Evolutionary conservation across 2,113 vertebrate species (phyloP).

Genomic region (Alouatta palliata): DNA sequence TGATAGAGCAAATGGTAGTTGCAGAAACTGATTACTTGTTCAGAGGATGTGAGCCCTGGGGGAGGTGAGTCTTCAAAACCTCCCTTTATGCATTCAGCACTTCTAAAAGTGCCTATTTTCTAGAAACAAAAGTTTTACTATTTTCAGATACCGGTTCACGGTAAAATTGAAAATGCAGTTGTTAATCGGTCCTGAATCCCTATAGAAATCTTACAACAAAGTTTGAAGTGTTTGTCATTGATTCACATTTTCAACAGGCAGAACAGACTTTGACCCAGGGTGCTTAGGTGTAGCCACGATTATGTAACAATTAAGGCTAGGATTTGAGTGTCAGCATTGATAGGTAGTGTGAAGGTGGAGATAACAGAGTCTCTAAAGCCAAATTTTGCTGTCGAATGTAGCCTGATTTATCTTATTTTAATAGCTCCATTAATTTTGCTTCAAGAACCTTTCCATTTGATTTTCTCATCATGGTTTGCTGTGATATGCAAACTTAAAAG

Average conservation of each 20-base stretch:
- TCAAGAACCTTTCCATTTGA: slow-evolving; percentile 54
- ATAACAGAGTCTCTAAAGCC: slow-evolving; percentile 43
- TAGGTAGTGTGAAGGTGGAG: neutral
- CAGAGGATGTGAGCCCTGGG: neutral
- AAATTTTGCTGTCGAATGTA: neutral
- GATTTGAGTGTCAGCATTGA: neutral
- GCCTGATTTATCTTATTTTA: slow-evolving; percentile 62
- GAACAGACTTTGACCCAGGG: neutral
- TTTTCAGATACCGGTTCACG: slow-evolving; percentile 49
- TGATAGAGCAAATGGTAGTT: neutral
- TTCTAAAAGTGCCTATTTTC: slow-evolving; percentile 45
- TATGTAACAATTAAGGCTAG: slow-evolving; percentile 29
- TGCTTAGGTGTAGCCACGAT: neutral
- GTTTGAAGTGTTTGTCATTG: slow-evolving; percentile 24
- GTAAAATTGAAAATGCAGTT: slow-evolving; percentile 60
- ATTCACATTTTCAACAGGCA: neutral
- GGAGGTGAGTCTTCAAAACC: slow-evolving; percentile 18
- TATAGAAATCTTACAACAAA: slow-evolving; percentile 40
- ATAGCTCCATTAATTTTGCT: slow-evolving; percentile 51
- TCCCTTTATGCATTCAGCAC: neutral
- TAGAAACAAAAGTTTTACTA: slow-evolving; percentile 26
- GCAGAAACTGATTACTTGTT: slow-evolving; percentile 48
- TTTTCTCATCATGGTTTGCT: slow-evolving; percentile 58
- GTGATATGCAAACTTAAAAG: neutral
- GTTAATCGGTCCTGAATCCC: slow-evolving; percentile 61